Evolutionary conservation across 2,888 invertebrate genomes (phyloP).

Genomic region (Netelia virgata): DNA sequence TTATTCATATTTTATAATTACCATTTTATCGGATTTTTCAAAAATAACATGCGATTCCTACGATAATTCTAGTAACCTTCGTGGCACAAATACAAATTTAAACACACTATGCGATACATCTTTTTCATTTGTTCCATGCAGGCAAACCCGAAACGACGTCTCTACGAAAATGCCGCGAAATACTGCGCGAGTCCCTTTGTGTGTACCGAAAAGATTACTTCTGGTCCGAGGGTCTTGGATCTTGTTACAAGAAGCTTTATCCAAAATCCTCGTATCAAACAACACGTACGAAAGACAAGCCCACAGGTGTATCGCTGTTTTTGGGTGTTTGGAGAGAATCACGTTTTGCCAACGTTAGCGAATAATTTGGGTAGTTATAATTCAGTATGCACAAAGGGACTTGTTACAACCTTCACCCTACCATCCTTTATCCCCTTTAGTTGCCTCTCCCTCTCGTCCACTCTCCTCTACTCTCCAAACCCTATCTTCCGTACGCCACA

Average conservation of each 20-base stretch:
- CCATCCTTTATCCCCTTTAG: slow-evolving; percentile 13
- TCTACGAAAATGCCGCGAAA: background rate
- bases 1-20: too few relatives aligned
- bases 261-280: background rate
- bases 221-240: background rate
- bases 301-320: background rate
- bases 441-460: background rate
- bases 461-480: slow-evolving; percentile 15
- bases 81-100: too few relatives aligned
- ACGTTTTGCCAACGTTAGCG: background rate
- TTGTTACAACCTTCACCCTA: slow-evolving; percentile 15
- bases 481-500: background rate
- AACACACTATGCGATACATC: too few relatives aligned
- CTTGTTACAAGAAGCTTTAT: background rate
- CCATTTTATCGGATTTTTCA: too few relatives aligned
- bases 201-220: background rate
- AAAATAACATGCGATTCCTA: too few relatives aligned
- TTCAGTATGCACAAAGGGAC: slow-evolving; percentile 35
- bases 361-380: slow-evolving; percentile 6
- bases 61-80: too few relatives aligned
- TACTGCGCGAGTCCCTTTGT: background rate
- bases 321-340: background rate
- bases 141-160: background rate
- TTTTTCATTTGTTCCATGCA: background rate
- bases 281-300: background rate